Conservation (phyloP, 2,113 vertebrate genomes). For the Hippocampus guttulatus region DNA sequence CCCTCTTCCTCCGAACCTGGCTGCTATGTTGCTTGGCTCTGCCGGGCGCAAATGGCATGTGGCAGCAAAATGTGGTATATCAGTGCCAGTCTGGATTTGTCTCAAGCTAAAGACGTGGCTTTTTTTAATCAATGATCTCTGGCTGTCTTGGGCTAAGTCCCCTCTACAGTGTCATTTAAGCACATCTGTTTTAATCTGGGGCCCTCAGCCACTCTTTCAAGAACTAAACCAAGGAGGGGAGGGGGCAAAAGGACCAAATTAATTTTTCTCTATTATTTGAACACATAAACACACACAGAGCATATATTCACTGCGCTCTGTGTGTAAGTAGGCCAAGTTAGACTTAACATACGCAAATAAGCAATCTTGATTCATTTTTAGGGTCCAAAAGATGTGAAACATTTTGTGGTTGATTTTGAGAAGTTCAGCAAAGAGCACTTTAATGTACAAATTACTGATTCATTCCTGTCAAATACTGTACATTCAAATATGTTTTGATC, state of each 20-base stretch:
- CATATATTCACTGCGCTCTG: neutral
- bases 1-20: neutral
- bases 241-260: constrained; percentile 71
- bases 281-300: constrained; percentile 5
- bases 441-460: too few relatives aligned
- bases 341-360: neutral
- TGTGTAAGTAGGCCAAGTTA: neutral
- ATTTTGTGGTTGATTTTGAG: too few relatives aligned
- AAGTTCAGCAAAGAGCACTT: too few relatives aligned
- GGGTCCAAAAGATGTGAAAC: neutral
- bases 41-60: neutral
- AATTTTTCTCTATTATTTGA: constrained; percentile 62
- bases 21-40: constrained; percentile 9
- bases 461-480: too few relatives aligned
- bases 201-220: constrained; percentile 88
- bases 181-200: constrained; percentile 96
- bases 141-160: constrained; percentile 80
- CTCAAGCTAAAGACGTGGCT: constrained; percentile 81
- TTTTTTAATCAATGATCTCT: constrained; percentile 97
- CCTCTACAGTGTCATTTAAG: constrained; percentile 75
- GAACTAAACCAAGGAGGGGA: constrained; percentile 70
- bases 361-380: neutral
- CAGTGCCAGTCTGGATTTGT: constrained; percentile 79
- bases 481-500: too few relatives aligned
- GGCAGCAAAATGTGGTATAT: constrained; percentile 55